Evolutionary conservation across 1,140 invertebrate genomes (phyloP), one percentile per base, ranked within the genome.

Genomic region (Copidosoma floridanum): DNA sequence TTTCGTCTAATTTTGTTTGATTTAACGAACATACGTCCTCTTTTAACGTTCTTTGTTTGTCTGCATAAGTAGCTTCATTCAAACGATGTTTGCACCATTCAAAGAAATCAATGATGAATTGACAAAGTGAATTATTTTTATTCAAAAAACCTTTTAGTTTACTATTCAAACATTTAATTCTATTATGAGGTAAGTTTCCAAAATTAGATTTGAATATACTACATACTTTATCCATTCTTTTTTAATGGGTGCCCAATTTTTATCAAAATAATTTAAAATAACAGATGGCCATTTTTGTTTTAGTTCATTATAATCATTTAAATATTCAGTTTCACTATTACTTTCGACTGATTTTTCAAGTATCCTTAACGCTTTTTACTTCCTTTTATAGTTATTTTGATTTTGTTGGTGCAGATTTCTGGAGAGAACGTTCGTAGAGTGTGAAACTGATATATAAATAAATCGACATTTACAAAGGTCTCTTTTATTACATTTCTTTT

Each of bases 371-470:
- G 32, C 32, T 35, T 35, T 35, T 14, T 35, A 6, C 32, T 37
- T 40, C 60, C 40, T 3, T 0, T 3, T 16, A 12, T 27, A 5
- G 3, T 40, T 2, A 65, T 57, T 20, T 46, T 23, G 21, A 66
- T 48, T 5, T 56, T 62, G 0, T 27, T 11, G 11, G 37, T 35
- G 20, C 41, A 52, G 11, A 65, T 35, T 20, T 56, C 21, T 14
- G 60, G 14, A 43, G 16, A 18, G 38, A 66, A 63, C 11, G 50
- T 61, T 55, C 53, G 47, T 14, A 55, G 32, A 0, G 54, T 54
- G n/a, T 65, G 64, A 46, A 63, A 65, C 1, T 58, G 20, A 32
- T 52, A 65, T 37, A 61, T 58, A 32, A 57, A 61, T 1, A 43
- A 21, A 11, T 26, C 18, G 10, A 47, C 32, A 48, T 62, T 23